Conservation (phyloP, 2,888 invertebrate species). For the Eumerus sabulonum region DNA sequence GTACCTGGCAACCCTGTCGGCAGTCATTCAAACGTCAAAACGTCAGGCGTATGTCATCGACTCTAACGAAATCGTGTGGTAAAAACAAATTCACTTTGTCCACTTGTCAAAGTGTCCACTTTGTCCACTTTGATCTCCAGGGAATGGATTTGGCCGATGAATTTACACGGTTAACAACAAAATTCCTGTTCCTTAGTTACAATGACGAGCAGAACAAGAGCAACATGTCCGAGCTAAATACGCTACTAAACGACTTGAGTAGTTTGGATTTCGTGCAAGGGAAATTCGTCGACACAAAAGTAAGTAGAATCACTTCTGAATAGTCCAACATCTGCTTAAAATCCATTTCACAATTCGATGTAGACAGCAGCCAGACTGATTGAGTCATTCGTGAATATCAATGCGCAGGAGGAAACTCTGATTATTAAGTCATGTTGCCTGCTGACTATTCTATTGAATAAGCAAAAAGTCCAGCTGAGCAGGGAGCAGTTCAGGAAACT, state of each 20-base stretch:
- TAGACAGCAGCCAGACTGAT: constrained; percentile 68
- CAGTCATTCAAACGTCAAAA: too few relatives aligned
- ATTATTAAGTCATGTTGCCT: constrained; percentile 82
- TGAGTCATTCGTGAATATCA: constrained; percentile 70
- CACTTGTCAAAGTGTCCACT: too few relatives aligned
- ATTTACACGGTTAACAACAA: constrained; percentile 69
- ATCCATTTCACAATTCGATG: constrained; percentile 1
- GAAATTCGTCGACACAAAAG: constrained; percentile 69
- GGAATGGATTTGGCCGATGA: constrained; percentile 67
- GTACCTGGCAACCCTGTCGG: too few relatives aligned
- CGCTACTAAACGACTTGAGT: constrained; percentile 83
- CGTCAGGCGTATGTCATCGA: constrained; percentile 49
- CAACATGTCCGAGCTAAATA: constrained; percentile 80
- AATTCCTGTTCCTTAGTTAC: constrained; percentile 74
- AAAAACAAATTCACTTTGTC: not conserved
- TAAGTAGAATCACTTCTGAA: constrained; percentile 21
- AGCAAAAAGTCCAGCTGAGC: constrained; percentile 80
- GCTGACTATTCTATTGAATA: constrained; percentile 80
- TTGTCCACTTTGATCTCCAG: constrained; percentile 1
- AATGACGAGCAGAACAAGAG: constrained; percentile 77
- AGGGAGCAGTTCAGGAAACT: constrained; percentile 76
- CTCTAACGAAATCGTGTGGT: constrained; percentile 8
- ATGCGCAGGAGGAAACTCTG: constrained; percentile 80
- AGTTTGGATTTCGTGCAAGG: constrained; percentile 81
- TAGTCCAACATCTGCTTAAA: constrained; percentile 22